Conservation (phyloP, 2,797 vertebrate genomes). For the Hyperoplus immaculatus region DNA sequence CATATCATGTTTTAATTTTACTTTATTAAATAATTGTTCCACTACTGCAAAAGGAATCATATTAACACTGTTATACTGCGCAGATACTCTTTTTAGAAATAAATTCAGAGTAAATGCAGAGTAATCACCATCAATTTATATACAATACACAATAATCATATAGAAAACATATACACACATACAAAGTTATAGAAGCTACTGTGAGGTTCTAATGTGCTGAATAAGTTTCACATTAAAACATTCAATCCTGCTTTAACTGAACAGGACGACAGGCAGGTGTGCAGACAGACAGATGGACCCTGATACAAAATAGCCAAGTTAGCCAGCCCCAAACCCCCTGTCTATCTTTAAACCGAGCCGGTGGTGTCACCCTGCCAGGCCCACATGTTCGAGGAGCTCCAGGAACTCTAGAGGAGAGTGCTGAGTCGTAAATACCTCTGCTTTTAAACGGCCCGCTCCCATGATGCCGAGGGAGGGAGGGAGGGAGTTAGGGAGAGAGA, state of each 20-base stretch:
- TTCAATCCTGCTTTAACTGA: slow-evolving; percentile 19
- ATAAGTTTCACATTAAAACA: background rate
- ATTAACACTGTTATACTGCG: background rate
- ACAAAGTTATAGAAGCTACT: background rate
- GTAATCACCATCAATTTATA: background rate
- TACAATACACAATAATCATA: too few relatives aligned
- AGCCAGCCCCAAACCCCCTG: slow-evolving; percentile 46
- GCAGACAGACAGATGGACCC: slow-evolving; percentile 52
- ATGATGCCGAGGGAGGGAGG: slow-evolving; percentile 43
- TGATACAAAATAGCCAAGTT: slow-evolving; percentile 55
- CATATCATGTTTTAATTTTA: background rate
- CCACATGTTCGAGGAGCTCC: slow-evolving; percentile 70
- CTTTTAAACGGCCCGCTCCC: slow-evolving; percentile 77
- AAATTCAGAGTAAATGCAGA: background rate
- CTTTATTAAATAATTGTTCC: background rate
- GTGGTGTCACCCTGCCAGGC: slow-evolving; percentile 59
- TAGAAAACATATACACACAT: too few relatives aligned
- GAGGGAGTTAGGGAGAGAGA: background rate
- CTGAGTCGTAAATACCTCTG: slow-evolving; percentile 84
- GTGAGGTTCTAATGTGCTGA: background rate
- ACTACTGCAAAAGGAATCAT: background rate
- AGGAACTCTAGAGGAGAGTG: slow-evolving; percentile 75
- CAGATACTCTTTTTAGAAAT: background rate
- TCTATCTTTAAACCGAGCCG: slow-evolving; percentile 80
- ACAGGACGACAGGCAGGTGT: slow-evolving; percentile 48